Evolutionary conservation across 2,888 invertebrate species (phyloP).

Genomic region (Spodoptera littoralis): DNA sequence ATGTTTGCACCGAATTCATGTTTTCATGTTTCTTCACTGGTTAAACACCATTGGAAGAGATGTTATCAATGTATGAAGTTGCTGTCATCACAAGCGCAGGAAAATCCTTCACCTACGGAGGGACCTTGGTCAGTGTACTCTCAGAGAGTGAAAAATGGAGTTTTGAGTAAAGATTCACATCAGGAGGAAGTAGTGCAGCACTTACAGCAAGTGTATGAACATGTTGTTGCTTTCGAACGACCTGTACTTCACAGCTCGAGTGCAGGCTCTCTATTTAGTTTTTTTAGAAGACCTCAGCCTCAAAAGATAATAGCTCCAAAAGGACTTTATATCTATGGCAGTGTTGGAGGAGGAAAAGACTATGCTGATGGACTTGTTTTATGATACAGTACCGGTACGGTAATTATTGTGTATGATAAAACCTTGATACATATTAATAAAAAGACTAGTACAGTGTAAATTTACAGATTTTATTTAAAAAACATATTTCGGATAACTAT

Average conservation of each 20-base stretch:
- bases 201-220: constrained; percentile 91
- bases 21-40: constrained; percentile 66
- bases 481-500: background rate
- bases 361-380: constrained; percentile 99
- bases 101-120: constrained; percentile 59
- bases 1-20: constrained; percentile 72
- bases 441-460: no score
- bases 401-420: constrained; percentile 52
- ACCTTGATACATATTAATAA: no score
- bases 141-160: constrained; percentile 89
- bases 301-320: constrained; percentile 89
- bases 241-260: constrained; percentile 64
- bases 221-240: constrained; percentile 89
- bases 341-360: constrained; percentile 99
- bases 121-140: constrained; percentile 88
- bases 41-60: constrained; percentile 71
- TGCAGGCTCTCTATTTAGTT: constrained; percentile 71
- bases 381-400: constrained; percentile 89
- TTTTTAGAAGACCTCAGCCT: constrained; percentile 77
- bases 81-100: constrained; percentile 72
- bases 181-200: constrained; percentile 92
- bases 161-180: constrained; percentile 91
- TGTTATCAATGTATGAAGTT: constrained; percentile 75
- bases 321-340: constrained; percentile 96
- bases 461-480: background rate